phyloP scores from a whole-genome alignment of 2,113 vertebrate genomes.

The Psephotus haematonotus region DNA sequence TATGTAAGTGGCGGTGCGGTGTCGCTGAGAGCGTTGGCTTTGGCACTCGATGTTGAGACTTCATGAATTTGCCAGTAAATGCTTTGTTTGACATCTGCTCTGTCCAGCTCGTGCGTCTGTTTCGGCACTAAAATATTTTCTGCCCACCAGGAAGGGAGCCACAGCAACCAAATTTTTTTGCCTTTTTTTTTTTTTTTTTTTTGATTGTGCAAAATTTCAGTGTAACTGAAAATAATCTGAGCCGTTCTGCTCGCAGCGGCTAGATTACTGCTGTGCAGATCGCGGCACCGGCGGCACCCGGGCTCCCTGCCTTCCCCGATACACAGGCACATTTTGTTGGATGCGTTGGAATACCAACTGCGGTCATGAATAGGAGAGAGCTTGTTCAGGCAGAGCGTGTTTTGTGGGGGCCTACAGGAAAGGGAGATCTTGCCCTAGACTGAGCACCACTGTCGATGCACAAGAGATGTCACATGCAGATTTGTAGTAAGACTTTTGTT shows the following conservation, averaged over 20 bases:
- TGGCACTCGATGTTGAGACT: not conserved
- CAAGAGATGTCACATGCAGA: not conserved
- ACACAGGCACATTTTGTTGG: not conserved
- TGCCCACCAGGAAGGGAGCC: not conserved
- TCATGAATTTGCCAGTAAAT: not conserved
- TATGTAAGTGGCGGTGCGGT: constrained; percentile 17
- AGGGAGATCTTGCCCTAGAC: not conserved
- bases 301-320: not conserved
- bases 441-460: not conserved
- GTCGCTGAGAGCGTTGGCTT: not conserved
- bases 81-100: not conserved
- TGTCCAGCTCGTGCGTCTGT: not conserved
- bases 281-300: not conserved
- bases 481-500: not conserved
- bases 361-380: not conserved
- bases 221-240: rapidly evolving
- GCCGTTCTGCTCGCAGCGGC: not conserved
- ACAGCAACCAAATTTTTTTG: rapidly evolving
- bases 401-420: not conserved
- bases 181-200: not conserved
- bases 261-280: not conserved
- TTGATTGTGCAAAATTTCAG: not conserved
- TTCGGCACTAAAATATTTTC: not conserved
- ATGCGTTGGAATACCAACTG: not conserved
- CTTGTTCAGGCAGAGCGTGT: not conserved